Evolutionary conservation across 2,888 invertebrate genomes (phyloP).

Genomic region (Zaprionus bogoriensis): DNA sequence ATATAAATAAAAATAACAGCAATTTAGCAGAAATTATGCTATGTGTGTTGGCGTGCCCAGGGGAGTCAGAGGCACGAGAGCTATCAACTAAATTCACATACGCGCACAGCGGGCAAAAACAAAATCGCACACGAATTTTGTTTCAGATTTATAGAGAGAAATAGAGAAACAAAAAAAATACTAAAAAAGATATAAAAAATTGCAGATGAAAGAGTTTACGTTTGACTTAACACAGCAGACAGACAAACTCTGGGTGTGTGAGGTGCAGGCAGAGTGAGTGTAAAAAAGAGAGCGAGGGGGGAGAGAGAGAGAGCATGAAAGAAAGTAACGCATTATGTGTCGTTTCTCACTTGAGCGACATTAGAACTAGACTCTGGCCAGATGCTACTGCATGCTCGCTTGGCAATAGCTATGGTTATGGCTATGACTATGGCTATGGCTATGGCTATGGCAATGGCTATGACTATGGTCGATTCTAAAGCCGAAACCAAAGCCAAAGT

Average conservation of each 20-base stretch:
- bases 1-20: neutral
- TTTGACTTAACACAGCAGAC: slow-evolving; percentile 35
- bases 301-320: neutral
- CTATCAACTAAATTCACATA: slow-evolving; percentile 50
- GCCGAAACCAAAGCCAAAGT: slow-evolving; percentile 12
- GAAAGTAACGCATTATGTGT: slow-evolving; percentile 59
- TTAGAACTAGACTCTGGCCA: slow-evolving; percentile 49
- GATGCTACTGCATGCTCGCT: slow-evolving; percentile 10
- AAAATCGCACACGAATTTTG: neutral
- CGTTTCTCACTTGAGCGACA: slow-evolving; percentile 63
- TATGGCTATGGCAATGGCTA: slow-evolving; percentile 12
- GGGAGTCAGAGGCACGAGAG: slow-evolving; percentile 15
- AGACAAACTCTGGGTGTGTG: neutral
- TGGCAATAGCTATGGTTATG: neutral
- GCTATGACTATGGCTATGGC: slow-evolving; percentile 19
- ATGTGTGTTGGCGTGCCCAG: too few species aligned
- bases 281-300: neutral
- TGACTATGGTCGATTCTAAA: too few species aligned
- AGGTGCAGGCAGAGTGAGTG: neutral
- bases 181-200: neutral
- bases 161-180: neutral
- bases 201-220: slow-evolving; percentile 15
- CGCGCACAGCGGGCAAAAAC: slow-evolving; percentile 49
- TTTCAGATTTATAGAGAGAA: neutral
- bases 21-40: too few species aligned